A percentile compares a stretch with the other conserved stretches of the same genome.
Conservation (phyloP, 1,140 invertebrate species). For the Pseudoatta argentina region DNA sequence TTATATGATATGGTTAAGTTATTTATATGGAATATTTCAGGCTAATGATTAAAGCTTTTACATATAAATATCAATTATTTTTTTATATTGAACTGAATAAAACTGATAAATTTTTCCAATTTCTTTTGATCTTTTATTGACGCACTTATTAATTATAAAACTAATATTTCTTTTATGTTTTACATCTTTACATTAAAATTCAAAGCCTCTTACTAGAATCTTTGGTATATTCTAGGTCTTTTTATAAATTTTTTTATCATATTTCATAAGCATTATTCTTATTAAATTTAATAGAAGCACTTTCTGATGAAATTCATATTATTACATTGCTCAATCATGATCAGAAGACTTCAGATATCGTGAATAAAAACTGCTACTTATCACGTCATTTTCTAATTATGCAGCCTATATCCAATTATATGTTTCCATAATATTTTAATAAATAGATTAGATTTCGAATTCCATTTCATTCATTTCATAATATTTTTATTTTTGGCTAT, state of each 20-base stretch:
- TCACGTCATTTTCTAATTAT: slow-evolving; percentile 12
- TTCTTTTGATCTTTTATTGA: background rate
- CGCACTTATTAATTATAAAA: slow-evolving; percentile 1
- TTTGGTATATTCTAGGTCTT: background rate
- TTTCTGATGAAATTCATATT: slow-evolving; percentile 3
- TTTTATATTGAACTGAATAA: background rate
- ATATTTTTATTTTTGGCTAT: background rate
- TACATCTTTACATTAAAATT: background rate
- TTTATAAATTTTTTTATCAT: background rate
- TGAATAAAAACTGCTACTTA: background rate
- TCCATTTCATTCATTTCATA: slow-evolving; percentile 4
- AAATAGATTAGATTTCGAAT: slow-evolving; percentile 16
- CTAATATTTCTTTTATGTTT: background rate
- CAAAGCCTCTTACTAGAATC: background rate
- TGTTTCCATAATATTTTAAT: slow-evolving; percentile 2
- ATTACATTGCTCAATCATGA: slow-evolving; percentile 1
- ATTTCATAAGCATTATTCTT: background rate
- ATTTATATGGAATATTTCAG: background rate
- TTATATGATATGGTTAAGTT: background rate
- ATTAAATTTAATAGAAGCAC: background rate
- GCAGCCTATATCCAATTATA: background rate
- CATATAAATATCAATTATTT: background rate
- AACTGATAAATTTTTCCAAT: background rate
- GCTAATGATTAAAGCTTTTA: slow-evolving; percentile 2
- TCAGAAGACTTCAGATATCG: background rate